These are phyloP conservation scores for Girardinus metallicus DNA, from an alignment of 2,797 vertebrate genomes.

Conservation along the genomic window DNA sequence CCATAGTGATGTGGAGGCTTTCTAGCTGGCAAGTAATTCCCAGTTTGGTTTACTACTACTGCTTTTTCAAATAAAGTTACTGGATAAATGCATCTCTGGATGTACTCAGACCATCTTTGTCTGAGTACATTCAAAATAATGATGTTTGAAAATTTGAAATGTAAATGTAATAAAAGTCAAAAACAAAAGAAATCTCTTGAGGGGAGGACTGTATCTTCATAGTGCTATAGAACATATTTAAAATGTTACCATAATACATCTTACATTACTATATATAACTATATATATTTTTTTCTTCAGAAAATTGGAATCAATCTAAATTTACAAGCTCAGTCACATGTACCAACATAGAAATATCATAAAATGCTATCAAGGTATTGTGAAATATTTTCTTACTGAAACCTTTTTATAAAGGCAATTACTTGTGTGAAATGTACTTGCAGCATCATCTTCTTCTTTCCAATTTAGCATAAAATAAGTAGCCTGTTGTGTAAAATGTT, in stretches of 20 bases:
- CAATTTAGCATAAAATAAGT: slow-evolving; percentile 62
- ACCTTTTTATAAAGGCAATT: slow-evolving; percentile 16
- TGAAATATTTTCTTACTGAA: slow-evolving; percentile 4
- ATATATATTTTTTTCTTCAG: not conserved
- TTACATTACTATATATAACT: not conserved
- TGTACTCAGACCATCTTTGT: not conserved
- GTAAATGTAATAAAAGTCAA: not conserved
- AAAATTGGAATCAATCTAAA: not conserved
- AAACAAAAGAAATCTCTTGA: not conserved
- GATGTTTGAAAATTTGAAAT: not conserved
- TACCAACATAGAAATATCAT: slow-evolving; percentile 8
- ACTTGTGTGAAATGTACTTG: slow-evolving; percentile 16
- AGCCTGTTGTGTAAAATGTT: slow-evolving; percentile 72
- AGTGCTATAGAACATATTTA: not conserved
- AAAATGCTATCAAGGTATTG: slow-evolving; percentile 1
- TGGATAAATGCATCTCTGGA: not conserved
- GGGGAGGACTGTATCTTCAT: not conserved
- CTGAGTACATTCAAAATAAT: not conserved
- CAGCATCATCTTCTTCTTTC: slow-evolving; percentile 22
- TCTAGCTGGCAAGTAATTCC: not conserved
- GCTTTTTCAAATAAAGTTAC: not conserved
- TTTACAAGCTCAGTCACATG: slow-evolving; percentile 3
- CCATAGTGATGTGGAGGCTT: not conserved
- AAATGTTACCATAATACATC: not conserved
- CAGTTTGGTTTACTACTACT: not conserved